Conservation (phyloP, 1,140 invertebrate genomes). For the Dufourea novaeangliae region DNA sequence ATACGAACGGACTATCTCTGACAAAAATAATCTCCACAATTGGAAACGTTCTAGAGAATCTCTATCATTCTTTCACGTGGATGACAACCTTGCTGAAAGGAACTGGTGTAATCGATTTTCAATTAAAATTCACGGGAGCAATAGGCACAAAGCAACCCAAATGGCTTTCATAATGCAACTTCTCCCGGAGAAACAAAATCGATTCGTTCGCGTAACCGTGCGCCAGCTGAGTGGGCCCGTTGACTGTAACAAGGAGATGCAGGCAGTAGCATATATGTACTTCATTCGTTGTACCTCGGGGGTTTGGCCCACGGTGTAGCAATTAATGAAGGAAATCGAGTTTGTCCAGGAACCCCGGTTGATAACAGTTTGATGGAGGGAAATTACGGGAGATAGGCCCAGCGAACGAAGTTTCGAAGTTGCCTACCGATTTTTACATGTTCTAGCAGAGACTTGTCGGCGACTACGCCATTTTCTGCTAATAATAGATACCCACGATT, state of each 20-base stretch:
- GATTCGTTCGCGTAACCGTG: background rate
- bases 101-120: background rate
- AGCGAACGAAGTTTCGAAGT: background rate
- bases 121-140: background rate
- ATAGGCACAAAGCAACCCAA: background rate
- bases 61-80: background rate
- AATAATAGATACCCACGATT: background rate
- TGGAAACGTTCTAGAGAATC: background rate
- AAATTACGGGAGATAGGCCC: slow-evolving; percentile 6
- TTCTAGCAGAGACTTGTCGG: background rate
- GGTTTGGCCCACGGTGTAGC: background rate
- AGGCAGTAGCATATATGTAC: background rate
- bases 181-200: background rate
- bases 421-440: background rate
- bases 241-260: background rate
- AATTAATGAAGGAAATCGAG: slow-evolving; percentile 34
- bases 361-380: slow-evolving; percentile 7
- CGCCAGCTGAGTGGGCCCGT: background rate
- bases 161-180: background rate
- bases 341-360: background rate
- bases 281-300: slow-evolving; percentile 2
- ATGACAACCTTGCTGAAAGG: background rate
- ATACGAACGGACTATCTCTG: background rate
- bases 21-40: background rate
- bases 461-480: background rate